Base-by-base conservation (phyloP, 2,888 invertebrate genomes). In the Cephonodes hylas region DNA sequence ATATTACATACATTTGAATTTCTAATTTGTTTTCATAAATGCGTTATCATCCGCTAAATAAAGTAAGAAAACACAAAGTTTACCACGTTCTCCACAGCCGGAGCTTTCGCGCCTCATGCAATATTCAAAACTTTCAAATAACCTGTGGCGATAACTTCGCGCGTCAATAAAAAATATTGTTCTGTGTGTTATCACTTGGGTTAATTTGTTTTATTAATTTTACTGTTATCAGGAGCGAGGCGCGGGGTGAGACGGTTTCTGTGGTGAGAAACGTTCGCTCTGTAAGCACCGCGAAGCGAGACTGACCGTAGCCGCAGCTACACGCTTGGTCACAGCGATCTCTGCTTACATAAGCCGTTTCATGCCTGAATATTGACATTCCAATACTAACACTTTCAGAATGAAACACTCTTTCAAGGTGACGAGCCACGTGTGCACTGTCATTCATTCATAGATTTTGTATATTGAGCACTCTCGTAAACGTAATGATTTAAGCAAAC, bases 101-200 rank as follows among this genome's bases (percentile, higher is more conserved):
- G 58, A 44, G 68, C 64, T 76, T 81, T 79, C 75, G 73, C 77
- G 76, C 69, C 76, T 84, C 79, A 80, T 80, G 74, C 72, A 82
- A 80, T 81, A 83, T 84, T 80, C 76, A 83, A 83, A 83, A 83
- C 77, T 83, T 85, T 82, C 68, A 23, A 59, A 59, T 63, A 63
- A 38, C 45, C 60, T 42, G 34, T 61, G 46, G 34, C 53, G 58
- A 56, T 4, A 20, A 56, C 13, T 18, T 53, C 45, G 18, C 23
- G 23, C 27, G 15, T 45, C 27, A 31, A 42, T 56, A 42, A 15
- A 42, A 31, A 31, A 53, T 18, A 18, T 15, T 31, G 31, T 53
- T 53, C 53, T 53, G 53, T 23, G 4, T 59, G 20, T 63, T 45
- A 60, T 56, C 63, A 60, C 59, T 58, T 42, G 23, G 27, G 15